Evolutionary conservation across 2,797 vertebrate genomes (phyloP).

Genomic region (Leptoclinus maculatus): DNA sequence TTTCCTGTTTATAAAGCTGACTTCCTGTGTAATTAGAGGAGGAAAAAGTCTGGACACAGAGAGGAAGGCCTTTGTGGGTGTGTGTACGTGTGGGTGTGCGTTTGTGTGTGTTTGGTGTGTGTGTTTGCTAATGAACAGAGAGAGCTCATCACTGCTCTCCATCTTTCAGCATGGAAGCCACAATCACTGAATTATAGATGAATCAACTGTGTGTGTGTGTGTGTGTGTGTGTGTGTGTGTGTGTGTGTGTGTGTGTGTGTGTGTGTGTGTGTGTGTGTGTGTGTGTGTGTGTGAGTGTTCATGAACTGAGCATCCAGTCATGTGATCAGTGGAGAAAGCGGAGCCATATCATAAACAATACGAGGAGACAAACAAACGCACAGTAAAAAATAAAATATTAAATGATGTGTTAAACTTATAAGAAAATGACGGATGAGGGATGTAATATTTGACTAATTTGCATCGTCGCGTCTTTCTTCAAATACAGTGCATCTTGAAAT

Average conservation of each 20-base stretch:
- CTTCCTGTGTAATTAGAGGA: conserved; percentile 70
- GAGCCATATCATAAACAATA: not conserved
- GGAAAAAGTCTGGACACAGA: conserved; percentile 34
- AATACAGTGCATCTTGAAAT: not conserved
- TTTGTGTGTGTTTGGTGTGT: conserved; percentile 21
- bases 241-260: too few species aligned
- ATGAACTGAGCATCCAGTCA: conserved; percentile 1
- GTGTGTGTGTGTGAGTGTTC: conserved; percentile 9
- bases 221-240: conserved; percentile 40
- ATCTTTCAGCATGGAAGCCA: conserved; percentile 72
- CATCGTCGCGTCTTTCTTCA: too few species aligned
- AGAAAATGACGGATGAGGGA: not conserved
- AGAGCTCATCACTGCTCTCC: conserved; percentile 60
- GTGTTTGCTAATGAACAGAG: conserved; percentile 35
- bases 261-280: conserved; percentile 22
- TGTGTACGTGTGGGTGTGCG: conserved; percentile 16
- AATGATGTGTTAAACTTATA: conserved; percentile 6
- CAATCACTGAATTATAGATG: conserved; percentile 83
- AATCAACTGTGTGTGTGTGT: conserved; percentile 46
- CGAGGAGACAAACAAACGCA: not conserved
- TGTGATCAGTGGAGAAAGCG: conserved; percentile 15
- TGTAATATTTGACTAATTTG: not conserved
- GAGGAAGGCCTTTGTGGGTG: conserved; percentile 1
- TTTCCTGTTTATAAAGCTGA: conserved; percentile 74
- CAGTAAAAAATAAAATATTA: not conserved